These are phyloP conservation scores for Cryptocephalus moraei DNA, from an alignment of 2,888 invertebrate genomes.

Conservation along the genomic window DNA sequence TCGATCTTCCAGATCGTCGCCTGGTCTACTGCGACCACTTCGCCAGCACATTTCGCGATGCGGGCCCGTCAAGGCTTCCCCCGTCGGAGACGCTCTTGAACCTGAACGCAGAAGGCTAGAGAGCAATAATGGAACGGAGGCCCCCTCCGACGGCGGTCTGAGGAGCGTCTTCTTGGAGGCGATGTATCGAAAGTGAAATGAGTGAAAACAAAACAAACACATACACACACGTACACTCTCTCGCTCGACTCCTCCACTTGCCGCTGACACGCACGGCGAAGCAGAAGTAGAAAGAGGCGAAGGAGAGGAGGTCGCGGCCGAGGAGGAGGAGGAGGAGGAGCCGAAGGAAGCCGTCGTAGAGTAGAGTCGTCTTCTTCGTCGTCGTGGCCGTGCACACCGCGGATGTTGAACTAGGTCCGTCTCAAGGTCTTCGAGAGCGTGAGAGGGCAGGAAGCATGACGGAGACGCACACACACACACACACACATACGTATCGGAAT, in stretches of 20 bases:
- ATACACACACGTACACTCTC: too few relatives aligned
- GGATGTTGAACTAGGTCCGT: conserved; percentile 43
- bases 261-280: not conserved
- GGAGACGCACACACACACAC: conserved; percentile 15
- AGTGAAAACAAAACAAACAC: conserved; percentile 25
- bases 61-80: too few relatives aligned
- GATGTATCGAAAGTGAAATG: conserved; percentile 33
- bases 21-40: too few relatives aligned
- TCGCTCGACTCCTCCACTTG: not conserved
- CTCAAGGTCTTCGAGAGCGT: conserved; percentile 35
- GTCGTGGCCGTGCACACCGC: conserved; percentile 13
- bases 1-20: too few relatives aligned
- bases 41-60: too few relatives aligned
- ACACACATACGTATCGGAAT: not conserved
- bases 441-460: conserved; percentile 30
- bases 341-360: not conserved
- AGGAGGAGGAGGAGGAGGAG: not conserved
- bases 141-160: too few relatives aligned
- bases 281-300: not conserved
- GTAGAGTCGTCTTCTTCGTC: not conserved
- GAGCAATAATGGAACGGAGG: too few relatives aligned
- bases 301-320: not conserved
- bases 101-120: too few relatives aligned
- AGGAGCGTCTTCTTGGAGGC: too few relatives aligned
- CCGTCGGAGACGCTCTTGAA: too few relatives aligned